Evolutionary conservation across 2,113 vertebrate species (phyloP).

Genomic region (Trematocara stigmaticum): DNA sequence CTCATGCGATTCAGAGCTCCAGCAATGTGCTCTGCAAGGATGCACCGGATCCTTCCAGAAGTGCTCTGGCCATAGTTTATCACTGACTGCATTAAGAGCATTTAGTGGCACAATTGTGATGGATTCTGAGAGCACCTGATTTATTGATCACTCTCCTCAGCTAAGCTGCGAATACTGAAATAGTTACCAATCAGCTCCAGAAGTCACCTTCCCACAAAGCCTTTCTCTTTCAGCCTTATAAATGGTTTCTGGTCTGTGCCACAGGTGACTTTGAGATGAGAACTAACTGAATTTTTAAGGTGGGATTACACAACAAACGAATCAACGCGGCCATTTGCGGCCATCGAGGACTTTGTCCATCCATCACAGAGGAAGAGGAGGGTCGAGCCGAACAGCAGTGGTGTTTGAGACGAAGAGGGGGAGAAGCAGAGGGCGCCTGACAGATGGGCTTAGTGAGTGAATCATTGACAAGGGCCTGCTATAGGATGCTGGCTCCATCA

Average conservation of each 20-base stretch:
- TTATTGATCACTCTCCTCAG: conserved; percentile 56
- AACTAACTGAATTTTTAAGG: conserved; percentile 13
- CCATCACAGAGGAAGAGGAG: conserved; percentile 69
- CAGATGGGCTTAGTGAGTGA: conserved; percentile 76
- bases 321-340: not conserved
- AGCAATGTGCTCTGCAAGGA: not conserved
- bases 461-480: conserved; percentile 77
- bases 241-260: not conserved
- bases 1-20: not conserved
- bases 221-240: conserved; percentile 8
- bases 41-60: conserved; percentile 28
- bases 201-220: conserved; percentile 10
- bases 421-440: conserved; percentile 58
- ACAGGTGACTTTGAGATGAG: conserved; percentile 38
- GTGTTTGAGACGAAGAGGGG: conserved; percentile 49
- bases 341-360: conserved; percentile 44
- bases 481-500: conserved; percentile 75
- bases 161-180: conserved; percentile 64
- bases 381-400: conserved; percentile 28
- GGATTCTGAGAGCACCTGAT: conserved; percentile 55
- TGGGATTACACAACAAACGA: conserved; percentile 4
- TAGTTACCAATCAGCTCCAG: conserved; percentile 55
- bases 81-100: conserved; percentile 56
- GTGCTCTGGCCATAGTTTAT: conserved; percentile 41
- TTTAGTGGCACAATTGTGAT: conserved; percentile 62